Conservation (phyloP, 1,140 invertebrate genomes). For the Dinothrombium tinctorium region DNA sequence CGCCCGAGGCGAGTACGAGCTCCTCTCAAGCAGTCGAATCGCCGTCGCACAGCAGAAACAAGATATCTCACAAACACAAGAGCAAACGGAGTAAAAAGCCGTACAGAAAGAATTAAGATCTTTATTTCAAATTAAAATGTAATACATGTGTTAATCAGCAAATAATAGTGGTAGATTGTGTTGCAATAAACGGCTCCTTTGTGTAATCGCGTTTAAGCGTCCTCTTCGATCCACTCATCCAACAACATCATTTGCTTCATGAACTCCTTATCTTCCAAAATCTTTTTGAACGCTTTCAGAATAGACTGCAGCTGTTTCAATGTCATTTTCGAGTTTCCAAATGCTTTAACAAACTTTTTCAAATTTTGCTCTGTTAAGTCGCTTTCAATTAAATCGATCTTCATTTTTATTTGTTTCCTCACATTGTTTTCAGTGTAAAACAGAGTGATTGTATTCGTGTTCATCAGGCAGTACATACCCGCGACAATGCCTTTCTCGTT, state of each 20-base stretch:
- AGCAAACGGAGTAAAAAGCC: no score
- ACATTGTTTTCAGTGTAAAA: conserved; percentile 35
- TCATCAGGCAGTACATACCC: conserved; percentile 45
- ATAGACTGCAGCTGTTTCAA: background rate
- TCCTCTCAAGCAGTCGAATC: no score
- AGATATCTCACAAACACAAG: no score
- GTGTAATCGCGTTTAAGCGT: no score
- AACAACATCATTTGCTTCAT: conserved; percentile 4
- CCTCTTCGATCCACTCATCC: conserved; percentile 10
- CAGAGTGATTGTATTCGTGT: conserved; percentile 38
- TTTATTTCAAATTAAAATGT: no score
- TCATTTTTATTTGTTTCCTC: conserved; percentile 11
- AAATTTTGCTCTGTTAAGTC: background rate
- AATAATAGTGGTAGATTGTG: no score
- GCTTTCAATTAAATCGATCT: background rate
- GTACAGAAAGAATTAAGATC: no score
- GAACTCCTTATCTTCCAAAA: conserved; percentile 9
- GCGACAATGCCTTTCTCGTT: conserved; percentile 53
- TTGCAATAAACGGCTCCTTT: no score
- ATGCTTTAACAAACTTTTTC: background rate
- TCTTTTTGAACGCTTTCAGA: background rate
- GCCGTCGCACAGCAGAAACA: no score
- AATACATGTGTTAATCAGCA: no score
- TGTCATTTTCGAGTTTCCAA: background rate
- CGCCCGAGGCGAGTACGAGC: no score